Base-by-base conservation (phyloP, 2,113 vertebrate genomes). In the Pithys albifrons region DNA sequence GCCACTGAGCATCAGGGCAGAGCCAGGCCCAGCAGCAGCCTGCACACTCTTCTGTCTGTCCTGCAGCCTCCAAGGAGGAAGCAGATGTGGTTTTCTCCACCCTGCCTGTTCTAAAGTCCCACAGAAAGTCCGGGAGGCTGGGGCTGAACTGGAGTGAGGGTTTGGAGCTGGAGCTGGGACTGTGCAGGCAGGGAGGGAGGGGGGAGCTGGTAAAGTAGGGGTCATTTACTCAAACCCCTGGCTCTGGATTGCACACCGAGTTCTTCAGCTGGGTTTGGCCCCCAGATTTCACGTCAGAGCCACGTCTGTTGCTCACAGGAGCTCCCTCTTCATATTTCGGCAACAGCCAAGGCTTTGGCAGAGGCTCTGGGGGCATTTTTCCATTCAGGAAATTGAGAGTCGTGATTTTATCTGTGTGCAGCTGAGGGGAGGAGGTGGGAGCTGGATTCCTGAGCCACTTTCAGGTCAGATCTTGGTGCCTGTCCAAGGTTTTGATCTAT, bases 11-110 rank as follows among this genome's bases (percentile, higher is more conserved):
- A 29, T 4, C 6, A 7, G 43, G 29, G 81, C 41, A 15, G 15
- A 43, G 62, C 3, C 62, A 11, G 46, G 19, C 12, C 3, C 6
- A 7, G 17, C 2, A 3, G 12, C 54, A 5, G 51, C 46, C 25
- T 9, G 37, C 33, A 7, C 0, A 0, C 0, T 0, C n/a, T 39
- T 4, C 51, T 27, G 22, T 12, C 41, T 41, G 67, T 2, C 72
- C 8, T 18, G 43, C 17, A 58, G 48, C 1, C 24, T 13, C 54
- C 25, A 5, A 28, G 45, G 31, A 66, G 43, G 67, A n/a, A 88
- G 9, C 20, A 75, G 10, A 45, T 11, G 24, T 3, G 74, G 57
- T 19, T 93, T 92, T 9, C 9, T 35, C 54, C 49, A 18, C 41
- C 49, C 28, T 41, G 35, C 45, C 13, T 37, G 12, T 12, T 59